Base-by-base conservation (phyloP, 2,888 invertebrate species). In the Melinaea marsaeus region DNA sequence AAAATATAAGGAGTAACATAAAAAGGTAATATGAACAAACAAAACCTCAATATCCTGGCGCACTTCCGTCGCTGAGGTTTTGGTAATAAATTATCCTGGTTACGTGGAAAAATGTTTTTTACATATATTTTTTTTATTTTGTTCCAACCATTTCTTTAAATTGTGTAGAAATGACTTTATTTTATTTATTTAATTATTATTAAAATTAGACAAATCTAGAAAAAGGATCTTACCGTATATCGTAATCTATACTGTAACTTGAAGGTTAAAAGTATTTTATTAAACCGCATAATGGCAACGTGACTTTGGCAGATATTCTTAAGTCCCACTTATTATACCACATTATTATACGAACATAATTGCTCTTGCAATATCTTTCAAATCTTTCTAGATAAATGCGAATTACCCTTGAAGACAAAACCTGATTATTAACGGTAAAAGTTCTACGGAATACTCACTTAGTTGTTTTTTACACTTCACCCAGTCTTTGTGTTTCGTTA, bases 361-460 rank as follows among this genome's bases (percentile, higher is more conserved):
- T 13, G 13, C 33, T 48, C 37, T 58, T 58, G 45, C 58, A 57
- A 45, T 60, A 59, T 63, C 59, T 33, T 42, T 33, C 33, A 37
- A 13, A 35, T n/a, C 37, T 55, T 33, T 32, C 42, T 35, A 35
- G 57, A 13, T 35, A 7, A 57, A 64, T 35, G 60, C 5, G 55
- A 54, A 62, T 60, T 57, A 51, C 37, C 56, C 22, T 22, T 22
- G 51, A 51, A 61, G 62, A 60, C 65, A 22, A 22, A 67, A 69
- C 56, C 59, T 64, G 59, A 69, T 66, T 69, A 66, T 48, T 54
- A 33, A 47, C 54, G 54, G 51, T 57, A 60, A 62, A 55, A 61
- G 59, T n/a, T 47, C 45, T 48, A 9, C 34, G 64, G 57, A 62
- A 62, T 61, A 57, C 35, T 46, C 54, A 57, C 55, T 57, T 63